A percentile compares a stretch with the other conserved stretches of the same genome.
phyloP scores from a whole-genome alignment of 1,140 invertebrate species.

The Gonatopus flavifemur region DNA sequence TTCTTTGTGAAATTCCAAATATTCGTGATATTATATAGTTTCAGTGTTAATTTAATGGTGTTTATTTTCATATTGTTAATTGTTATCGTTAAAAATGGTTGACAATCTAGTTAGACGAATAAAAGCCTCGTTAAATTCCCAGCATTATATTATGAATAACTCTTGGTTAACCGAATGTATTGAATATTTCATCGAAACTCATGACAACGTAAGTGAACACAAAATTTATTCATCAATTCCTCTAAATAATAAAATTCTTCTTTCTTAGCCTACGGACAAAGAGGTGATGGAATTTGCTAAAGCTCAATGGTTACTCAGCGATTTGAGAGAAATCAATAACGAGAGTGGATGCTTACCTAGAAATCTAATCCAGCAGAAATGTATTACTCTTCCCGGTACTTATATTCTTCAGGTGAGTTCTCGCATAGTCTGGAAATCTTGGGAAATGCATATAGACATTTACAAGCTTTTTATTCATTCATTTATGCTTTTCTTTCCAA shows the following conservation, averaged over 20 bases:
- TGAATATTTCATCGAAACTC: constrained; percentile 34
- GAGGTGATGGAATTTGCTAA: constrained; percentile 47
- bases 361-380: constrained; percentile 51
- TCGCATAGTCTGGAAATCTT: not conserved
- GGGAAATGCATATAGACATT: not conserved
- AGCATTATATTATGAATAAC: constrained; percentile 37
- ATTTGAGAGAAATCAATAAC: constrained; percentile 63
- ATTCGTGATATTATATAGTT: too few relatives aligned
- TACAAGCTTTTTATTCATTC: constrained; percentile 4
- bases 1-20: too few relatives aligned
- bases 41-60: too few relatives aligned
- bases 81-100: constrained; percentile 35
- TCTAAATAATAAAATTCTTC: constrained; percentile 5
- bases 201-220: constrained; percentile 23
- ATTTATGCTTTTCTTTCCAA: too few relatives aligned
- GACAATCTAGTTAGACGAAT: constrained; percentile 18
- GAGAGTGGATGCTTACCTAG: constrained; percentile 60
- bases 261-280: constrained; percentile 10
- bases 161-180: constrained; percentile 44
- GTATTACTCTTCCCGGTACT: constrained; percentile 54
- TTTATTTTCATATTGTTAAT: too few relatives aligned
- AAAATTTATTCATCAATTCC: constrained; percentile 5
- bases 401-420: constrained; percentile 64
- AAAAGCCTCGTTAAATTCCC: constrained; percentile 25
- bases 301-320: constrained; percentile 65